phyloP scores from a whole-genome alignment of 1,140 invertebrate species.

The Apis mellifera region DNA sequence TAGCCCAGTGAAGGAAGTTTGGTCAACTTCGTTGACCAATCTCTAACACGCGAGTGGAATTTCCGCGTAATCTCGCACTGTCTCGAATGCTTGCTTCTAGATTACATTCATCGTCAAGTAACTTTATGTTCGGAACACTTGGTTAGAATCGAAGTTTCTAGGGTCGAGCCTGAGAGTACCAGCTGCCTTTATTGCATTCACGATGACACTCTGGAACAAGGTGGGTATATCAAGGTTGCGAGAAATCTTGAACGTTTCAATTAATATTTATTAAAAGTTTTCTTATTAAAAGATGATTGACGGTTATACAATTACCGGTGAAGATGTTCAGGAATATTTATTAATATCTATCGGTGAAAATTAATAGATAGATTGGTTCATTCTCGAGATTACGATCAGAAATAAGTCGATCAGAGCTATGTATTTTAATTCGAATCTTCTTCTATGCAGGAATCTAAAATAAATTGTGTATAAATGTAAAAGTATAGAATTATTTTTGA shows the following conservation, averaged over 20 bases:
- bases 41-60: conserved; percentile 30
- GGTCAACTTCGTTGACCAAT: conserved; percentile 39
- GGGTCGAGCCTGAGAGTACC: background rate
- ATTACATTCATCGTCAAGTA: conserved; percentile 15
- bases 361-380: too few relatives aligned
- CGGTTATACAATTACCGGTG: background rate
- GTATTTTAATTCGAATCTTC: too few relatives aligned
- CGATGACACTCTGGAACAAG: background rate
- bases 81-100: conserved; percentile 22
- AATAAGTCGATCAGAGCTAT: too few relatives aligned
- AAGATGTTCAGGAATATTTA: background rate
- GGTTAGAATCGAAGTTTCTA: conserved; percentile 15
- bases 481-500: too few relatives aligned
- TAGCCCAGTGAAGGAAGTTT: background rate
- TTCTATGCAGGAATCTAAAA: too few relatives aligned
- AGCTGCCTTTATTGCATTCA: conserved; percentile 4
- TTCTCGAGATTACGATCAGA: too few relatives aligned
- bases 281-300: background rate
- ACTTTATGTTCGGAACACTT: background rate
- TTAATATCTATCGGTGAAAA: background rate
- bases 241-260: background rate
- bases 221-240: background rate
- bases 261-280: background rate
- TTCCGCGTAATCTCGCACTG: conserved; percentile 27
- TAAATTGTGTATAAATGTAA: too few relatives aligned